A percentile compares a stretch with the other conserved stretches of the same genome.
Conservation (phyloP, 1,140 invertebrate genomes). For the Formica selysi region DNA sequence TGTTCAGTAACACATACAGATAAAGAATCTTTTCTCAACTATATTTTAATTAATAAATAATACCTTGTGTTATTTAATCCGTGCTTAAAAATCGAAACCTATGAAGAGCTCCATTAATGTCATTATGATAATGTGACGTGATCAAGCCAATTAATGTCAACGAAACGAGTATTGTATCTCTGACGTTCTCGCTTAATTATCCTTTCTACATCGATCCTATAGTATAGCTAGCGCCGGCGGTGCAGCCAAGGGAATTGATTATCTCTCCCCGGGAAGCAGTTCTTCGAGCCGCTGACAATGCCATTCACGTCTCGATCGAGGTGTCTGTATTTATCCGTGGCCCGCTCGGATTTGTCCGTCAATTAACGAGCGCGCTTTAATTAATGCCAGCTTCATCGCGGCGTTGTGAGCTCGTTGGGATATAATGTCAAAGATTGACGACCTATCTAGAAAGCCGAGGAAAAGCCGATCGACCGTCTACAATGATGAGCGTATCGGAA, state of each 20-base stretch:
- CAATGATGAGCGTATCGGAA: constrained; percentile 27
- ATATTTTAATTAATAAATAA: constrained; percentile 4
- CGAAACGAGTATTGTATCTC: constrained; percentile 42
- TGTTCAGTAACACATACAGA: neutral
- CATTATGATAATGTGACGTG: constrained; percentile 8
- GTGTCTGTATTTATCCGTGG: constrained; percentile 72
- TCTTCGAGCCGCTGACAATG: constrained; percentile 67
- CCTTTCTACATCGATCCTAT: constrained; percentile 62
- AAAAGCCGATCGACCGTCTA: constrained; percentile 26
- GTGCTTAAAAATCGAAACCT: neutral
- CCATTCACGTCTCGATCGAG: constrained; percentile 68
- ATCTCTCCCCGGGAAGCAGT: constrained; percentile 62
- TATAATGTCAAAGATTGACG: constrained; percentile 72
- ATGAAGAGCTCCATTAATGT: constrained; percentile 18
- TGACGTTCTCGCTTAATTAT: constrained; percentile 59
- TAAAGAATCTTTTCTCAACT: neutral
- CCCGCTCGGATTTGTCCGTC: constrained; percentile 68
- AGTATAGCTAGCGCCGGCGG: constrained; percentile 42
- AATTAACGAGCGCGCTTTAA: constrained; percentile 74
- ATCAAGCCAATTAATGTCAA: constrained; percentile 56
- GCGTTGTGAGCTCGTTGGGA: constrained; percentile 34
- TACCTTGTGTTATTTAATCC: neutral
- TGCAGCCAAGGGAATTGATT: constrained; percentile 65
- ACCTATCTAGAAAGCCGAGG: constrained; percentile 16
- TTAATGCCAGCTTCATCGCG: constrained; percentile 63